Evolutionary conservation across 2,113 vertebrate genomes (phyloP), one percentile per base, ranked within the genome.

Genomic region (Entelurus aequoreus): DNA sequence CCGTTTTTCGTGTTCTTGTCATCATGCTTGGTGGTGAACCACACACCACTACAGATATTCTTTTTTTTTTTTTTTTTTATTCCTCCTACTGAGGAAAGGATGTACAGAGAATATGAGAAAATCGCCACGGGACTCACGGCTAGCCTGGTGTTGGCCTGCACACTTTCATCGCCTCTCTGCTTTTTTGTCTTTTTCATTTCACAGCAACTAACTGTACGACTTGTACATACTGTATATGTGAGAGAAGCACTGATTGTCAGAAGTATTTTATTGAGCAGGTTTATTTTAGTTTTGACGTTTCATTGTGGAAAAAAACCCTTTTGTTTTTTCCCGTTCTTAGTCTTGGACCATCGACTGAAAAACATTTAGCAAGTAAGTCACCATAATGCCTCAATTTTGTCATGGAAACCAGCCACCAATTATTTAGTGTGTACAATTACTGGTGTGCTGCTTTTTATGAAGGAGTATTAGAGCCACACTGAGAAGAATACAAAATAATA

Each of bases 41-140:
- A 91, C 88, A 90, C 85, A 90, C 89, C 90, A 91, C 88, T 90
- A 86, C 83, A 85, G 82, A 81, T 72, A 66, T 28, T 28, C 5
- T 40, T 40, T 42, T 42, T 10, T 42, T 42, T 42, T 44, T 44
- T 44, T 46, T 72, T 69, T 69, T 81, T 76, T 68, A 81, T 82
- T 87, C 79, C 84, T 85, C 78, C 76, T 58, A 60, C 68, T 53
- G 62, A 69, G 51, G 50, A 69, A 60, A 13, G 58, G 51, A 65
- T 75, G 62, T 50, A 71, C 64, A 65, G 66, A 59, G 64, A 82
- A 78, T 74, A 74, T 74, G 28, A 77, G 68, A 81, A 72, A 70
- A 19, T 49, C 51, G 4, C 21, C 42, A 51, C n/a, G 56, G 8
- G 48, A 62, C 37, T 61, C 58, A 66, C 50, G 21, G 48, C 71